These are phyloP conservation scores for Encarsia formosa DNA, from an alignment of 2,888 invertebrate species.

Conservation along the genomic window DNA sequence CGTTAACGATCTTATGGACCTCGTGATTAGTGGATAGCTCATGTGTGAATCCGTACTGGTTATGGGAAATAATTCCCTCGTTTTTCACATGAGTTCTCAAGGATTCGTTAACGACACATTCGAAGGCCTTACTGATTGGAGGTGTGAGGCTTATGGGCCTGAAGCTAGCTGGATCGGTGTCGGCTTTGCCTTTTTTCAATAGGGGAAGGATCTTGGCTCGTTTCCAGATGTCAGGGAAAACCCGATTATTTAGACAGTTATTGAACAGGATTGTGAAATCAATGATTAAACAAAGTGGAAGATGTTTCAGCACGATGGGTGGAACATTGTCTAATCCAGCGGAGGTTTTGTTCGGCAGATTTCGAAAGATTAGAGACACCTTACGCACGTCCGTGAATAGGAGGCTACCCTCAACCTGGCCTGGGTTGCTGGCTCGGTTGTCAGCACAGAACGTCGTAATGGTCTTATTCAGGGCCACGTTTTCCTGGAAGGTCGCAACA, in stretches of 20 bases:
- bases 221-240: slow-evolving; percentile 34
- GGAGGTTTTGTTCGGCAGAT: slow-evolving; percentile 28
- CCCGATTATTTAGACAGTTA: slow-evolving; percentile 30
- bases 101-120: slow-evolving; percentile 23
- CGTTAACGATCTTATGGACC: slow-evolving; percentile 10
- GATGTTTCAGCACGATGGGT: slow-evolving; percentile 19
- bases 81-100: background rate
- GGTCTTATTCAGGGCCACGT: slow-evolving; percentile 1
- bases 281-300: background rate
- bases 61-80: slow-evolving; percentile 20
- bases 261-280: slow-evolving; percentile 23
- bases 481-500: no score
- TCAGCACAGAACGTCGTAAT: background rate
- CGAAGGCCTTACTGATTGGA: slow-evolving; percentile 31
- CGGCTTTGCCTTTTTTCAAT: slow-evolving; percentile 18
- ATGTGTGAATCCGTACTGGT: slow-evolving; percentile 27
- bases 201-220: slow-evolving; percentile 30
- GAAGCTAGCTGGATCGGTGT: slow-evolving; percentile 21
- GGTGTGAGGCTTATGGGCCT: slow-evolving; percentile 29
- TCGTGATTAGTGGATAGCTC: slow-evolving; percentile 27
- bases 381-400: no score
- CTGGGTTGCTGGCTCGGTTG: no score
- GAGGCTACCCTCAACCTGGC: no score
- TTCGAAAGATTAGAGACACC: no score
- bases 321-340: slow-evolving; percentile 23